Percentiles rank a stretch among this genome's conserved stretches.
These are phyloP conservation scores for Noctua fimbriata DNA, from an alignment of 2,888 invertebrate genomes.

Conservation along the genomic window DNA sequence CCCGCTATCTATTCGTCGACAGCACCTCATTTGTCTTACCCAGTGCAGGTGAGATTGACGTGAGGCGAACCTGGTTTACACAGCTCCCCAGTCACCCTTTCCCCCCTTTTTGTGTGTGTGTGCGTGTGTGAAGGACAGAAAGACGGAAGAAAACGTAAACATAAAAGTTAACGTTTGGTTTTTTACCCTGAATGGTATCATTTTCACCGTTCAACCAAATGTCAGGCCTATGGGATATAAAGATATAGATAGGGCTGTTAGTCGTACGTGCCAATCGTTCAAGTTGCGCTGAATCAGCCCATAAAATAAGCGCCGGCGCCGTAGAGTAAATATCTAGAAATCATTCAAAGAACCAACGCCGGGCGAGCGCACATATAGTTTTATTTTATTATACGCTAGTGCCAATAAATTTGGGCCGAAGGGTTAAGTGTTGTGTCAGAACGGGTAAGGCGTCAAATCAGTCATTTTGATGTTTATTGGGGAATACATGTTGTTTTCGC, in stretches of 20 bases:
- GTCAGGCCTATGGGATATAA: slow-evolving; percentile 64
- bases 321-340: slow-evolving; percentile 70
- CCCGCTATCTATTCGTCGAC: slow-evolving; percentile 43
- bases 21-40: slow-evolving; percentile 57
- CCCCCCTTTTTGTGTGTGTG: too few relatives aligned
- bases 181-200: slow-evolving; percentile 10
- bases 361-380: slow-evolving; percentile 48
- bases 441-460: slow-evolving; percentile 51
- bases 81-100: slow-evolving; percentile 14
- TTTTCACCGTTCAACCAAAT: slow-evolving; percentile 44
- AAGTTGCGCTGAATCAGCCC: slow-evolving; percentile 79
- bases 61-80: slow-evolving; percentile 19
- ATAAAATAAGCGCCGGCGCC: slow-evolving; percentile 74
- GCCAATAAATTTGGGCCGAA: slow-evolving; percentile 66
- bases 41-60: slow-evolving; percentile 54
- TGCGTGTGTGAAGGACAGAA: slow-evolving; percentile 13
- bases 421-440: slow-evolving; percentile 55
- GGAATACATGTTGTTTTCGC: slow-evolving; percentile 32
- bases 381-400: slow-evolving; percentile 71
- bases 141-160: slow-evolving; percentile 39
- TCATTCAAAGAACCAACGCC: slow-evolving; percentile 72
- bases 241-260: slow-evolving; percentile 79
- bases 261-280: slow-evolving; percentile 81
- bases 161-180: slow-evolving; percentile 52
- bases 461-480: slow-evolving; percentile 47